Percentiles rank a stretch among this genome's conserved stretches.
Conservation (phyloP, 2,113 vertebrate genomes). For the Microtus pennsylvanicus region DNA sequence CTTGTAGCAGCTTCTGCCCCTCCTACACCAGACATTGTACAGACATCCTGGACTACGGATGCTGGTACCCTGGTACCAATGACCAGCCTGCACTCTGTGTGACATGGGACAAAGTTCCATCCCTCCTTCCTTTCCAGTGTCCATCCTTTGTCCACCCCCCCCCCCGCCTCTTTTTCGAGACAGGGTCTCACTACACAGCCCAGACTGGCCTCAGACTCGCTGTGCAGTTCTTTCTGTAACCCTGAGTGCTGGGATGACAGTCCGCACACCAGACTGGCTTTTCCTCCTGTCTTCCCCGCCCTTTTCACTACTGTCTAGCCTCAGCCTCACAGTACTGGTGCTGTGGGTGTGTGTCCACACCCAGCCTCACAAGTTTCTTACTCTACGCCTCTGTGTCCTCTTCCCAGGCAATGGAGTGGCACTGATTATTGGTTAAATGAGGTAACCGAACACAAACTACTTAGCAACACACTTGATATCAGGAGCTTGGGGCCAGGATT, state of each 20-base stretch:
- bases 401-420: not conserved
- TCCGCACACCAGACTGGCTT: not conserved
- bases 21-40: conserved; percentile 84
- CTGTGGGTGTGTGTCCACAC: not conserved
- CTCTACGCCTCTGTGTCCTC: not conserved
- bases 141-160: too few species aligned
- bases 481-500: not conserved
- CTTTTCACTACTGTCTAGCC: not conserved
- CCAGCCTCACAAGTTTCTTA: not conserved
- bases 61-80: not conserved
- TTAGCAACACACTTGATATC: not conserved
- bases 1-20: conserved; percentile 89
- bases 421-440: not conserved
- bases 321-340: not conserved
- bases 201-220: not conserved
- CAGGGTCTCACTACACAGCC: not conserved
- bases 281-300: not conserved
- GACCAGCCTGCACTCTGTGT: not conserved
- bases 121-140: too few species aligned
- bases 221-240: not conserved
- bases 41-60: not conserved
- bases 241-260: too few species aligned
- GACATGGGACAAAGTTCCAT: not conserved
- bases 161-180: not conserved
- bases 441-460: not conserved